Evolutionary conservation across 1,140 invertebrate genomes (phyloP), one percentile per base, ranked within the genome.

Genomic region (Drosophila bipectinata): DNA sequence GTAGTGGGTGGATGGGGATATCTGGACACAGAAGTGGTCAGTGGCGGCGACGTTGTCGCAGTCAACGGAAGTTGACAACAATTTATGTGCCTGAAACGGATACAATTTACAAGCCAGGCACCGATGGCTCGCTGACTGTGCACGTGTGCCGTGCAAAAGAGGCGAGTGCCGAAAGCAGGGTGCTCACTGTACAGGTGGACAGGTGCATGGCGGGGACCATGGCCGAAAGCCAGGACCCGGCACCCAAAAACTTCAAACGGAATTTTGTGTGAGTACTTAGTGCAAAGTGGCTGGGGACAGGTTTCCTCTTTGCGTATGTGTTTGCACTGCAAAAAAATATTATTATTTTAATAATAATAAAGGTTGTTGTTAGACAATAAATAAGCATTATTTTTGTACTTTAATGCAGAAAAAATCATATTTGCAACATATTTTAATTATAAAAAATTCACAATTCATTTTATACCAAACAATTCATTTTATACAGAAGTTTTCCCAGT

Each of bases 51-150:
- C 84, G 76, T 77, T 83, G 85, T 88, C 84, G 84, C 77, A 84
- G 84, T 80, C 79, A 89, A 80, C 84, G 84, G 84, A 84, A 88
- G 84, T 89, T 88, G 84, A 88, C 84, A 88, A 88, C 84, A 88
- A 88, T 88, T 88, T 88, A 88, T 88, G 84, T 88, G 79, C 84
- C 84, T 74, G 84, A 88, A 88, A 88, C 84, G 84, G 84, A 88
- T 88, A 88, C 84, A 88, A 88, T 88, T 88, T 88, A 88, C 84
- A 83, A 89, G 84, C 72, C 79, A 56, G 64, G 62, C 79, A 61
- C 71, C 82, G 64, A 67, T 72, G 64, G 68, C 58, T 28, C 63
- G 26, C 47, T 67, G 47, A 67, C 63, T 53, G 63, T 52, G 74
- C 77, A 87, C 73, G 82, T 85, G 72, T 63, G 54, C 73, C 69